phyloP scores from a whole-genome alignment of 2,888 invertebrate species.

The Phengaris alcon region DNA sequence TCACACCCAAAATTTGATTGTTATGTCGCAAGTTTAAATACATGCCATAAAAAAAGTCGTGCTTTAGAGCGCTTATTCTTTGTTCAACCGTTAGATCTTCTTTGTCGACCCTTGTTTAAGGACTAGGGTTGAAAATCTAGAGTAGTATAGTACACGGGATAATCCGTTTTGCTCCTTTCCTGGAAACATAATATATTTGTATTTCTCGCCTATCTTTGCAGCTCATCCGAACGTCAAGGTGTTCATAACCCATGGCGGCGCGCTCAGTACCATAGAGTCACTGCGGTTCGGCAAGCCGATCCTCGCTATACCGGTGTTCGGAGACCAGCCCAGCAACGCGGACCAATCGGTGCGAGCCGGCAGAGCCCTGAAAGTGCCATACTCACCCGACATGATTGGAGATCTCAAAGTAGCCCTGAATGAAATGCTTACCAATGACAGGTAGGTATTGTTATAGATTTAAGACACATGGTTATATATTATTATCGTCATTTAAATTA shows the following conservation, averaged over 20 bases:
- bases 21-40: too few species aligned
- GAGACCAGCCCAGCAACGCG: constrained; percentile 27
- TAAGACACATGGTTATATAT: too few species aligned
- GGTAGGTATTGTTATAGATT: not conserved
- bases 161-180: too few species aligned
- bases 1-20: too few species aligned
- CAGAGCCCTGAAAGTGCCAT: not conserved
- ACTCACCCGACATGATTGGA: not conserved
- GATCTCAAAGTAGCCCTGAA: not conserved
- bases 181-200: not conserved
- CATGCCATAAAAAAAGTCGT: too few species aligned
- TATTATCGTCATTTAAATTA: too few species aligned
- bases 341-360: not conserved
- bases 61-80: too few species aligned
- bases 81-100: too few species aligned
- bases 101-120: too few species aligned
- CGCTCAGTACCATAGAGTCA: constrained; percentile 10
- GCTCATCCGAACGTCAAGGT: constrained; percentile 27
- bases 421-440: constrained; percentile 20
- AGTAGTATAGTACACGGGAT: too few species aligned
- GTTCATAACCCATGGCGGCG: constrained; percentile 25
- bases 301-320: not conserved
- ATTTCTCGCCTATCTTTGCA: not conserved
- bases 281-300: constrained; percentile 22
- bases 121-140: too few species aligned